These are phyloP conservation scores for Sialis lutaria DNA, from an alignment of 2,888 invertebrate species.

Conservation along the genomic window DNA sequence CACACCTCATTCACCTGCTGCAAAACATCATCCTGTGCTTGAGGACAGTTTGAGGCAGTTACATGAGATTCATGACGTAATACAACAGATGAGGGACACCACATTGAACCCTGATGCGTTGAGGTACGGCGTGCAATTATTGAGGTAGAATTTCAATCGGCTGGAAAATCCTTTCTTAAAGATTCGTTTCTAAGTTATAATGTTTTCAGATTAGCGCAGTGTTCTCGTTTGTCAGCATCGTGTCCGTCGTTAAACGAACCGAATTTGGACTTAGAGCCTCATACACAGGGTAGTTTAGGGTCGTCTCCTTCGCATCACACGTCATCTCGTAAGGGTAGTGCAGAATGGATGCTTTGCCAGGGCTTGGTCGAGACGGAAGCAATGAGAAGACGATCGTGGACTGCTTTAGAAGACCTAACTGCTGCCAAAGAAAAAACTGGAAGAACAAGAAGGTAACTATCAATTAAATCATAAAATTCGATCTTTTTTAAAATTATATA, in stretches of 20 bases:
- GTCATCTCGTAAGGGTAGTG: constrained; percentile 43
- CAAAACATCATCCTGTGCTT: constrained; percentile 44
- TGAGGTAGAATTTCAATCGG: too few species aligned
- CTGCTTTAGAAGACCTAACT: constrained; percentile 58
- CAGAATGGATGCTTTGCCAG: constrained; percentile 26
- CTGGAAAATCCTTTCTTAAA: too few species aligned
- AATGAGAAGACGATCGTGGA: constrained; percentile 64
- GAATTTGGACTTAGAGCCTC: constrained; percentile 22
- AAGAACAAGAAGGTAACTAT: constrained; percentile 33
- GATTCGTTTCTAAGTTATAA: too few species aligned
- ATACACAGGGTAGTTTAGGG: constrained; percentile 25
- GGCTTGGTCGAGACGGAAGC: constrained; percentile 20
- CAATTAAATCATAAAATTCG: too few species aligned
- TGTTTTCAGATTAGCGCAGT: constrained; percentile 14
- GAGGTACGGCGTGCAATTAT: constrained; percentile 12
- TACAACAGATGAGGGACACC: constrained; percentile 60
- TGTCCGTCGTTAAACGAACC: constrained; percentile 51
- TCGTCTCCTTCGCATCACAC: constrained; percentile 28
- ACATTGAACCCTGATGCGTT: constrained; percentile 16
- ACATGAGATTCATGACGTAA: constrained; percentile 54
- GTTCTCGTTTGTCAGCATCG: constrained; percentile 49
- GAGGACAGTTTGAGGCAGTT: constrained; percentile 63
- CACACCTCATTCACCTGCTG: constrained; percentile 73
- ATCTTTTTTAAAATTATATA: too few species aligned
- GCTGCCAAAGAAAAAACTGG: constrained; percentile 30